These are phyloP conservation scores for Phyto melanocephala DNA, from an alignment of 2,888 invertebrate genomes.

Conservation along the genomic window DNA sequence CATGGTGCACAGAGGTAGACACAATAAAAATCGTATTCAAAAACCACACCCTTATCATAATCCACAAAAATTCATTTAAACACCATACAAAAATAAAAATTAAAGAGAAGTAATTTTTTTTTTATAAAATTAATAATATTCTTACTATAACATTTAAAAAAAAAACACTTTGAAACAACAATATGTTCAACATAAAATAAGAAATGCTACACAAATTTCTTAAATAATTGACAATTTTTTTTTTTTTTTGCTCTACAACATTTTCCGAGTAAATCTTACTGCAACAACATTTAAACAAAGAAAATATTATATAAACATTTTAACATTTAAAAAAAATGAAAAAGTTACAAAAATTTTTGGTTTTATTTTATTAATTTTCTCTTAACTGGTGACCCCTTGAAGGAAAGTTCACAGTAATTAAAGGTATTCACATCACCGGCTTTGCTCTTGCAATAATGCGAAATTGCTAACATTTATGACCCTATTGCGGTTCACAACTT, in stretches of 20 bases:
- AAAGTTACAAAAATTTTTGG: neutral
- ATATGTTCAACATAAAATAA: slow-evolving; percentile 10
- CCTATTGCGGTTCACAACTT: too few relatives aligned
- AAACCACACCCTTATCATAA: slow-evolving; percentile 79
- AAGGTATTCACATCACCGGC: neutral
- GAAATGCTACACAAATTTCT: slow-evolving; percentile 40
- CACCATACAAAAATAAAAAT: slow-evolving; percentile 17
- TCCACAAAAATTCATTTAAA: slow-evolving; percentile 76
- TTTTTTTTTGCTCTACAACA: neutral
- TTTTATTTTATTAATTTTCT: slow-evolving; percentile 17
- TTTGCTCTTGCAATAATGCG: too few relatives aligned
- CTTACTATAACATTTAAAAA: slow-evolving; percentile 18
- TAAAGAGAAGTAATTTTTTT: neutral
- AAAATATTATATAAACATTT: neutral
- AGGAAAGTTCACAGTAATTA: neutral
- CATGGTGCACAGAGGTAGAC: slow-evolving; percentile 80
- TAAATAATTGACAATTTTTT: slow-evolving; percentile 4
- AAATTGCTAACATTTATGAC: too few relatives aligned
- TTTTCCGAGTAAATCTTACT: neutral
- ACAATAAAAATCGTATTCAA: slow-evolving; percentile 79
- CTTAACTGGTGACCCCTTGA: neutral
- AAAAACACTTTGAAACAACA: neutral
- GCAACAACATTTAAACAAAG: neutral
- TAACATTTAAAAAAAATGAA: neutral
- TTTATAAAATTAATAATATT: neutral